Evolutionary conservation across 2,797 vertebrate genomes (phyloP).

Genomic region (Enteromius unitaeniatus): DNA sequence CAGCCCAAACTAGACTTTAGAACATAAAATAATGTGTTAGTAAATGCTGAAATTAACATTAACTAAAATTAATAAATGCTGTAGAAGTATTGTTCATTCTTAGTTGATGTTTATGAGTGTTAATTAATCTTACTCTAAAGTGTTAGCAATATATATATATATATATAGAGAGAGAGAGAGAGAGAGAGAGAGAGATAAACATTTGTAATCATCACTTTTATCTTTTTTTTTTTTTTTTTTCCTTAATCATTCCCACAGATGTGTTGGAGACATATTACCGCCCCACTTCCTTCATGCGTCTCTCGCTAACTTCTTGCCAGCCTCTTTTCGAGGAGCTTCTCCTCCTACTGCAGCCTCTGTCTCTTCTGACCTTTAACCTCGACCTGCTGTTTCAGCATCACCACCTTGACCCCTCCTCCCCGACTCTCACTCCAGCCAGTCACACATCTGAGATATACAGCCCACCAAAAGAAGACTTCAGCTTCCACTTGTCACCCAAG

Average conservation of each 20-base stretch:
- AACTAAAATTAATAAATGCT: no score
- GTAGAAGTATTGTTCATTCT: no score
- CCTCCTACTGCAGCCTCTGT: conserved; percentile 91
- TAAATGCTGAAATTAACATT: no score
- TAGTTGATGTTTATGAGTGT: no score
- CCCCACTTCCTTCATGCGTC: conserved; percentile 86
- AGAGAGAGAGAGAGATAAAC: no score
- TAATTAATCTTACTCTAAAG: no score
- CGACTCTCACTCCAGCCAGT: conserved; percentile 61
- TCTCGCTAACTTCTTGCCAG: conserved; percentile 82
- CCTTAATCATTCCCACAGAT: conserved; percentile 70
- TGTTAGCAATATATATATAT: neutral
- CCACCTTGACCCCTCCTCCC: conserved; percentile 78
- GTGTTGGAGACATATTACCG: conserved; percentile 84
- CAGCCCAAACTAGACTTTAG: neutral
- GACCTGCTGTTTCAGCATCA: conserved; percentile 96
- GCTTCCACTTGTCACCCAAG: conserved; percentile 57
- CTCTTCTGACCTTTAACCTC: conserved; percentile 92
- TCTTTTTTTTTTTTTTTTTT: neutral
- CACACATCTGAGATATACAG: conserved; percentile 66
- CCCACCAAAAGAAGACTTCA: conserved; percentile 65
- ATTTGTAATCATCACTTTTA: neutral
- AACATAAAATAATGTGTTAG: neutral
- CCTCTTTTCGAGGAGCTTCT: conserved; percentile 88
- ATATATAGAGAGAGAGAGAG: no score